Base-by-base conservation (phyloP, 2,113 vertebrate genomes). In the Scolopax mira region DNA sequence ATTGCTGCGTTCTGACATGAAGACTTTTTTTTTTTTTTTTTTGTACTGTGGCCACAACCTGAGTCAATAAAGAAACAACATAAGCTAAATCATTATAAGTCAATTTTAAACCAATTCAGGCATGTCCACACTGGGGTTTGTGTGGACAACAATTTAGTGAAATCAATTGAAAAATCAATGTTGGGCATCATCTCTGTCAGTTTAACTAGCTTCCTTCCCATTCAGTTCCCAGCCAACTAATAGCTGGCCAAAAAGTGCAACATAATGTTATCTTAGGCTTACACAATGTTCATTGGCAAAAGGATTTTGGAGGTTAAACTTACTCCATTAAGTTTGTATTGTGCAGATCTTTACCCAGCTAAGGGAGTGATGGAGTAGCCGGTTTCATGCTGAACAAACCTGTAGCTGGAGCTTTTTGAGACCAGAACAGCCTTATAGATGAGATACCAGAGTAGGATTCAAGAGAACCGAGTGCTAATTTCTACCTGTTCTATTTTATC, bases 101-200 rank as follows among this genome's bases (percentile, higher is more conserved):
- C 88, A 84, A 95, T 88, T 93, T 78, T 91, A 93, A 95, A 67
- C 64, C 65, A 84, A 49, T 94, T 91, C 44, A 65, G 35, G 42
- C 84, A 62, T 93, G 79, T 94, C 90, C 77, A 46, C 65, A n/a
- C 60, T 46, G 84, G 28, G 42, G 28, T 67, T 97, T 94, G 84
- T 88, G 61, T 74, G 75, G 86, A 92, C 72, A 92, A 88, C 75
- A 89, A 49, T 95, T 95, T 84, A 96, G 85, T 88, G 82, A 55
- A 96, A 93, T 88, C 80, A 85, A 95, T 79, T 73, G 75, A 61
- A 80, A 96, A 96, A 96, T 96, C 93, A 64, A 91, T 97, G 57
- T 80, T 92, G 42, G 31, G 35, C 72, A 31, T 96, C 39, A 23
- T 95, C 39, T 65, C 9, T 84, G 79, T 79, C 77, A 79, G 57